Base-by-base conservation (phyloP, 2,797 vertebrate genomes). In the Gadopsis bispinosus region DNA sequence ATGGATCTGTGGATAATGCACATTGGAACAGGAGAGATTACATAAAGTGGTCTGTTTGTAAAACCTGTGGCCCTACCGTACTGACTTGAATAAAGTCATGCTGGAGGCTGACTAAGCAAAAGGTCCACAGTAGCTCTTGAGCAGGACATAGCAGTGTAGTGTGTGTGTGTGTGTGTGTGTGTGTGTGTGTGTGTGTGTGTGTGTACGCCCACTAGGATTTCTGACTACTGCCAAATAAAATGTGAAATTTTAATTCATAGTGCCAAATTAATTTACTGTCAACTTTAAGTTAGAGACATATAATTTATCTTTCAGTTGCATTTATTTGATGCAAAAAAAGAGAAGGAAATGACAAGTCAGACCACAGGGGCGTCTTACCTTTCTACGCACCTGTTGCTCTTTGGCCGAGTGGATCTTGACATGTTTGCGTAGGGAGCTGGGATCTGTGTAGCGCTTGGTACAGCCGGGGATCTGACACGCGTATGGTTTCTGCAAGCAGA, bases 391-490 rank as follows among this genome's bases (percentile, higher is more conserved):
- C 96, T 98, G 98, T 88, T 99, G 97, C 89, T 99, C 98, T 94
- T 99, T 99, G 91, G 97, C 97, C 0, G 98, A 97, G 91, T 99
- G 98, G 75, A 98, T 98, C 93, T 99, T 99, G 89, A 99, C 98
- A 1, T 99, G 98, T 85, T 99, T 99, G 92, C 98, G 97, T 48
- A 99, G 96, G 22, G 98, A 99, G 95, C 98, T 99, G 88, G 98
- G 98, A 90, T 99, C 98, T 0, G 98, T 99, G 94, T 99, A 99
- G 89, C 98, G 97, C 83, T 99, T 99, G 92, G 97, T 97, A 84
- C 98, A 99, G 88, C 98, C 98, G 0, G 97, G 97, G 54, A 99
- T 99, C 95, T 99, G 98, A 93, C 98, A 99, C 59, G 97, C 98
- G 0, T 99, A 99, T 0, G 98, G 98, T 91, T 99, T 99, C 98